Evolutionary conservation across 2,113 vertebrate species (phyloP).

Genomic region (Onychorhynchus coronatus): DNA sequence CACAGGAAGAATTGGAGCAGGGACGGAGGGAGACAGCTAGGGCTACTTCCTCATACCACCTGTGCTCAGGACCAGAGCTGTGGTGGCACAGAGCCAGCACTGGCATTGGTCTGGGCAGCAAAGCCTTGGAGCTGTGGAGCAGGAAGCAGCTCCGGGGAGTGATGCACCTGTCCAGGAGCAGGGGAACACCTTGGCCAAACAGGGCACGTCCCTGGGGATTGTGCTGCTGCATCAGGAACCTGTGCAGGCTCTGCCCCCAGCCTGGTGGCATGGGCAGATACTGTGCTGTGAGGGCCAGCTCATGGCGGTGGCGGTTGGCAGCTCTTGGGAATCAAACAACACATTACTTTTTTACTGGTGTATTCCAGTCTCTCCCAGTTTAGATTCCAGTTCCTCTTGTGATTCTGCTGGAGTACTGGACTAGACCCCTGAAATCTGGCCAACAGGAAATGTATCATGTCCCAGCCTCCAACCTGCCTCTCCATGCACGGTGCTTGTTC

Average conservation of each 20-base stretch:
- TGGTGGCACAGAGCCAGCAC: accelerated
- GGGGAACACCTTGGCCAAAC: constrained; percentile 55
- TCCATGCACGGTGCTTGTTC: accelerated
- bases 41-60: not conserved
- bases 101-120: not conserved
- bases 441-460: not conserved
- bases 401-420: not conserved
- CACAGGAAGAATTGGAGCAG: accelerated
- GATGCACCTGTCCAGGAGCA: not conserved
- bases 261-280: not conserved
- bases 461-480: not conserved
- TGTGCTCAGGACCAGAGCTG: accelerated
- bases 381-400: not conserved
- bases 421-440: not conserved
- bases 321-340: not conserved
- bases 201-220: accelerated
- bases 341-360: not conserved
- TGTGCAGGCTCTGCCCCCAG: not conserved
- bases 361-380: not conserved
- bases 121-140: not conserved
- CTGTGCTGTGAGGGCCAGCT: accelerated
- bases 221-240: not conserved
- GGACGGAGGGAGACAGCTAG: not conserved
- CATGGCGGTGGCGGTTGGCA: not conserved
- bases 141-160: not conserved